Percentiles rank a stretch among this genome's conserved stretches.
Evolutionary conservation across 2,113 vertebrate genomes (phyloP).

Genomic region (Ginglymostoma cirratum): DNA sequence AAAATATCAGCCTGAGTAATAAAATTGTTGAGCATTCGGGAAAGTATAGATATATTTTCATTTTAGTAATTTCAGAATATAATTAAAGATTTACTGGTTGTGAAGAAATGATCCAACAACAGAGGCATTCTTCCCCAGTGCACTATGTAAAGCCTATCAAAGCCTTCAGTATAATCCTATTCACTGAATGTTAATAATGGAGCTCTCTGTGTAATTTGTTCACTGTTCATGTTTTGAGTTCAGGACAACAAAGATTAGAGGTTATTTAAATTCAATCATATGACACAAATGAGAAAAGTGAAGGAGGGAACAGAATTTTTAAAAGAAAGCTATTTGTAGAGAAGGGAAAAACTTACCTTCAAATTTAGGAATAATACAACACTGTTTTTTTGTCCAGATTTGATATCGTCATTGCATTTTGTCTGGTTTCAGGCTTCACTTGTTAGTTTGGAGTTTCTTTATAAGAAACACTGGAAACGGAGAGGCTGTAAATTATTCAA

Average conservation of each 20-base stretch:
- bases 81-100: neutral
- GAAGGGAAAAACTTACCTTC: neutral
- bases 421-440: neutral
- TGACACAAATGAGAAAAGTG: neutral
- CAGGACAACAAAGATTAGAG: slow-evolving; percentile 16
- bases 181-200: slow-evolving; percentile 26
- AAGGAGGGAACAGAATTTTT: neutral
- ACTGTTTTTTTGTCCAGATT: neutral
- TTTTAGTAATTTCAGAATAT: neutral
- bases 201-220: slow-evolving; percentile 28
- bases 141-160: neutral
- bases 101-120: neutral
- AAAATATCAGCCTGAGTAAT: neutral
- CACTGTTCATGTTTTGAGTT: neutral
- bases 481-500: slow-evolving; percentile 28
- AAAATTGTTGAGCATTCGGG: neutral
- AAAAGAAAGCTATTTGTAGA: neutral
- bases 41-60: neutral
- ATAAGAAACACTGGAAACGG: neutral
- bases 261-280: slow-evolving; percentile 27
- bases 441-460: neutral
- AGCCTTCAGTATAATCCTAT: neutral
- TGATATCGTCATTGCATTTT: neutral
- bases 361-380: neutral
- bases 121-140: neutral